Conservation (phyloP, 2,113 vertebrate species). For the Motacilla tschutschensis region DNA sequence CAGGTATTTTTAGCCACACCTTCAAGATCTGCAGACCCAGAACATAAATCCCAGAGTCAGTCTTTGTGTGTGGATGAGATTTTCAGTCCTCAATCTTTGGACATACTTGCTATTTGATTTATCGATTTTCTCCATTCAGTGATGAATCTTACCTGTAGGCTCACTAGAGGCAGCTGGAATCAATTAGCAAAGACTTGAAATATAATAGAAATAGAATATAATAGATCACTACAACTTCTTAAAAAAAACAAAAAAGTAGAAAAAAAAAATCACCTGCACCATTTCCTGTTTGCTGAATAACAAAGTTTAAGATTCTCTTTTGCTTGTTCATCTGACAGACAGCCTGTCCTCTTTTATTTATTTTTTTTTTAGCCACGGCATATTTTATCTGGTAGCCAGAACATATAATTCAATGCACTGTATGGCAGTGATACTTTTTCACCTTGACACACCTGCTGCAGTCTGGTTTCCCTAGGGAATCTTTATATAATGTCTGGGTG, state of each 20-base stretch:
- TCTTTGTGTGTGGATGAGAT: background rate
- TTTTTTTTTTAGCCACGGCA: background rate
- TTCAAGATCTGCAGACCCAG: background rate
- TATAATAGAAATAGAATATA: background rate
- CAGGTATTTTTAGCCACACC: background rate
- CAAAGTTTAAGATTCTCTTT: background rate
- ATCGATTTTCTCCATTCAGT: background rate
- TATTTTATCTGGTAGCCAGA: constrained; percentile 10
- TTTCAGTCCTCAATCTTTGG: background rate
- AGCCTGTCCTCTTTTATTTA: background rate
- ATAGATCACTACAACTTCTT: background rate
- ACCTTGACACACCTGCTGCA: constrained; percentile 36
- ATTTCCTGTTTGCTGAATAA: background rate
- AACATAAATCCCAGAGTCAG: background rate
- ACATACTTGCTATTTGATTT: background rate
- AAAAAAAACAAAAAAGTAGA: background rate
- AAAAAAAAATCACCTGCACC: background rate
- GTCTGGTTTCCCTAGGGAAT: constrained; percentile 21
- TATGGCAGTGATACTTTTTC: constrained; percentile 29
- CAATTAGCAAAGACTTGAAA: background rate
- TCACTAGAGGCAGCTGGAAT: background rate
- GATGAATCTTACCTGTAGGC: background rate
- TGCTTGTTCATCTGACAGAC: background rate
- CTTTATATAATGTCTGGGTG: background rate
- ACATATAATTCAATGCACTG: background rate